Evolutionary conservation across 2,113 vertebrate genomes (phyloP).

Genomic region (Pterophyllum scalare): DNA sequence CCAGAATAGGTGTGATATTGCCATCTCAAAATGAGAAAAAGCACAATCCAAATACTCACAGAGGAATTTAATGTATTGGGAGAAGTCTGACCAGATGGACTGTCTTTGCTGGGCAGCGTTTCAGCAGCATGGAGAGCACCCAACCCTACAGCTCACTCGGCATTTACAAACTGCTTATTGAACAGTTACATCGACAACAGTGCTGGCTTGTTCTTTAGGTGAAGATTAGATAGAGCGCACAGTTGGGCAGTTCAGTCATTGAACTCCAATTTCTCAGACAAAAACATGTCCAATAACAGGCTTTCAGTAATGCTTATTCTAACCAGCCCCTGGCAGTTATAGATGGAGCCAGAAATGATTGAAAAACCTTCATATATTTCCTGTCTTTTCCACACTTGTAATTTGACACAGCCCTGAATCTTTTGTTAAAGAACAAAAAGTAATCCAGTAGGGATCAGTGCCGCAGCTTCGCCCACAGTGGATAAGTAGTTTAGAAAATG

Average conservation of each 20-base stretch:
- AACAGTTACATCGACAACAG: background rate
- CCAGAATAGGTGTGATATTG: fast-evolving
- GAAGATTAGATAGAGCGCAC: background rate
- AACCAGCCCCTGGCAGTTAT: background rate
- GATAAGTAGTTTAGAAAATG: conserved; percentile 18
- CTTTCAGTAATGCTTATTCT: background rate
- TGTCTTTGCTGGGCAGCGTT: background rate
- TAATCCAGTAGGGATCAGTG: conserved; percentile 40
- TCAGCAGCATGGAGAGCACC: conserved; percentile 13
- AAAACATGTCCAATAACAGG: conserved; percentile 5
- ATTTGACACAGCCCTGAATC: background rate
- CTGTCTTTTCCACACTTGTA: background rate
- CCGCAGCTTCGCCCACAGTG: background rate
- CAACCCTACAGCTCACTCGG: background rate
- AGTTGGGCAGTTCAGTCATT: background rate
- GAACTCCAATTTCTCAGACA: conserved; percentile 9
- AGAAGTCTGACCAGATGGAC: background rate
- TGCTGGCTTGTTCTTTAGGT: background rate
- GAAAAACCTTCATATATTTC: background rate
- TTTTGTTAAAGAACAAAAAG: conserved; percentile 9
- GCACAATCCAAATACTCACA: background rate
- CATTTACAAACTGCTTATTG: background rate
- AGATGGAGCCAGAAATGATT: background rate
- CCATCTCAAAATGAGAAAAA: background rate
- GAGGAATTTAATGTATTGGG: background rate